phyloP scores from a whole-genome alignment of 2,888 invertebrate genomes.

The Frankliniella fusca region DNA sequence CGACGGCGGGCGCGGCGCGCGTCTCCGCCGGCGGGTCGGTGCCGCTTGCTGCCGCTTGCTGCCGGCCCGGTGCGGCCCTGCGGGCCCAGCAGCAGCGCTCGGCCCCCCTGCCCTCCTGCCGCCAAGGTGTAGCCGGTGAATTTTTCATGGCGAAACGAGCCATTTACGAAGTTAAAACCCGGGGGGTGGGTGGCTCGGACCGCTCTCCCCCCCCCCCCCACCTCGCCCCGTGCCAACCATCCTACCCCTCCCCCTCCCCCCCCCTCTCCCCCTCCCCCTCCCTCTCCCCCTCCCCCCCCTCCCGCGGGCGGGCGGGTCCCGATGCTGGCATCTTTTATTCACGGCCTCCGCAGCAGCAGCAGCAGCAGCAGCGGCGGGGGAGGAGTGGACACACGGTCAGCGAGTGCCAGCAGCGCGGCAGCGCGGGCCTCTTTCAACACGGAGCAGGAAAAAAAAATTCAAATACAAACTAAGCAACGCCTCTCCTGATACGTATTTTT shows the following conservation, averaged over 20 bases:
- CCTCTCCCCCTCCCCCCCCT: neutral
- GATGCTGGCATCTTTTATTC: slow-evolving; percentile 12
- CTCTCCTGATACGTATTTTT: no score
- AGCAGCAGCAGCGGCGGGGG: neutral
- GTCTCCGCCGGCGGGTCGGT: no score
- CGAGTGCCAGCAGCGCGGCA: neutral
- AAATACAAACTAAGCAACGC: no score
- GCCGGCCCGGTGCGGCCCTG: no score
- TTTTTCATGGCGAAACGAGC: slow-evolving; percentile 24
- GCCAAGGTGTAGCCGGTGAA: slow-evolving; percentile 16
- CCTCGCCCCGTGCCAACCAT: neutral
- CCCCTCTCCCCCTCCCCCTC: neutral
- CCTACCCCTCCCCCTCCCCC: neutral
- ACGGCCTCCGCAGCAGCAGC: neutral
- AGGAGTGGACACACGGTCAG: neutral
- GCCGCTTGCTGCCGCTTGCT: no score
- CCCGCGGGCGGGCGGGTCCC: neutral
- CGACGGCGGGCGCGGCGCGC: no score
- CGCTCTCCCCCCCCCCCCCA: neutral
- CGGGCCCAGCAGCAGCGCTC: no score
- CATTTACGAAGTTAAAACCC: slow-evolving; percentile 26
- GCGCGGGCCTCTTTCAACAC: neutral
- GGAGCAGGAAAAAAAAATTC: no score
- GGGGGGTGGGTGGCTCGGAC: neutral
- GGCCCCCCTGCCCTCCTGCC: no score